A percentile compares a stretch with the other conserved stretches of the same genome.
These are phyloP conservation scores for Sebastes diaconus DNA, from an alignment of 2,797 vertebrate genomes.

Conservation along the genomic window DNA sequence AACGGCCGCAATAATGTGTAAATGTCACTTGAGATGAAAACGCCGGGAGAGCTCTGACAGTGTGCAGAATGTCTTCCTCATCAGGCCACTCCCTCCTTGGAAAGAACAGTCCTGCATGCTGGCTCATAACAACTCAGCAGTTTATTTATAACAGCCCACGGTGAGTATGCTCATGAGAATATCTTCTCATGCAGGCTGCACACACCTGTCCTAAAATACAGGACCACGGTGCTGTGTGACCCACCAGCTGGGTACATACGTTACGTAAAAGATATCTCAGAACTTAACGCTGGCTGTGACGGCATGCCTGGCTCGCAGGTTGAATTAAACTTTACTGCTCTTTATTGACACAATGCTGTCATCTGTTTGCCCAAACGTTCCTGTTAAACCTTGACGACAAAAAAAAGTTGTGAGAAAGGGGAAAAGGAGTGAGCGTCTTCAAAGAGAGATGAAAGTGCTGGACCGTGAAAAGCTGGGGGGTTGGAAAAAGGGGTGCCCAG, in stretches of 20 bases:
- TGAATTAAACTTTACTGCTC: neutral
- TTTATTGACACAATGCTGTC: neutral
- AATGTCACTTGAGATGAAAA: slow-evolving; percentile 3
- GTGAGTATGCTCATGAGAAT: slow-evolving; percentile 58
- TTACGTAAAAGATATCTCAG: neutral
- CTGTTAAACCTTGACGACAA: neutral
- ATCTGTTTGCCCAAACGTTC: neutral
- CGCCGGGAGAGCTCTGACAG: neutral
- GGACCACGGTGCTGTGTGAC: slow-evolving; percentile 29
- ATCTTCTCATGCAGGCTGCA: slow-evolving; percentile 50
- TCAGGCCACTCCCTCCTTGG: slow-evolving; percentile 59
- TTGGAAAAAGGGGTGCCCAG: neutral
- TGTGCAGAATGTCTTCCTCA: slow-evolving; percentile 46
- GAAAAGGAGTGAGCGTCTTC: neutral
- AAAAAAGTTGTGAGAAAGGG: neutral
- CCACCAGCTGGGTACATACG: slow-evolving; percentile 39
- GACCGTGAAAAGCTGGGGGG: slow-evolving; percentile 25
- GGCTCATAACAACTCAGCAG: slow-evolving; percentile 77
- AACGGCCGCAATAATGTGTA: neutral
- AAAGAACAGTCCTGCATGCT: slow-evolving; percentile 66
- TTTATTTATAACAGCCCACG: slow-evolving; percentile 78
- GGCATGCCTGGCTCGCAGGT: neutral
- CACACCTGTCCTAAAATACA: slow-evolving; percentile 66
- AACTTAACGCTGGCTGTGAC: neutral
- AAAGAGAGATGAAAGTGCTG: slow-evolving; percentile 31